Percentiles rank a stretch among this genome's conserved stretches.
Conservation (phyloP, 2,888 invertebrate species). For the Pseudanteris insignis region DNA sequence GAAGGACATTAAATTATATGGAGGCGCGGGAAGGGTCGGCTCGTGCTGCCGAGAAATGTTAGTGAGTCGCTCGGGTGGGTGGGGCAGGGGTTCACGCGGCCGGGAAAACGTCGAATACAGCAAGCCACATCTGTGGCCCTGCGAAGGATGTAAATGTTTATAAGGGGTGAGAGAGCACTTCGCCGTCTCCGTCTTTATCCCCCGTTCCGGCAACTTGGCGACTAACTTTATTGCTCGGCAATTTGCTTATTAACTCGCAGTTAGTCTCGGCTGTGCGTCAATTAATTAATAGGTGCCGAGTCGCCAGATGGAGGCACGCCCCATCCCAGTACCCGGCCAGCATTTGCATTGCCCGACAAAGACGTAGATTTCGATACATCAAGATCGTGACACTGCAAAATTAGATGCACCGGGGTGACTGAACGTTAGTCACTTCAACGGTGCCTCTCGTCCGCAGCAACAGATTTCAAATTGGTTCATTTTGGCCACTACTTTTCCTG, state of each 20-base stretch:
- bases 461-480: conserved; percentile 22
- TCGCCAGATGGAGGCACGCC: conserved; percentile 64
- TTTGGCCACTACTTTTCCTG: too few species aligned
- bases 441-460: too few species aligned
- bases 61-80: conserved; percentile 31
- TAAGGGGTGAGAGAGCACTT: conserved; percentile 54
- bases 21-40: conserved; percentile 44
- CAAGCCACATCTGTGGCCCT: conserved; percentile 66
- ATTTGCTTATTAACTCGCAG: conserved; percentile 67
- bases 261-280: conserved; percentile 65
- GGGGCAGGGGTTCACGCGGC: conserved; percentile 33
- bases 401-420: too few species aligned
- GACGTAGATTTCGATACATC: conserved; percentile 34
- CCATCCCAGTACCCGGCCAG: conserved; percentile 30
- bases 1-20: conserved; percentile 62
- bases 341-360: conserved; percentile 32
- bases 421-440: too few species aligned
- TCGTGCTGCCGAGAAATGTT: conserved; percentile 38
- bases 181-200: conserved; percentile 46
- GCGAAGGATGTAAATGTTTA: conserved; percentile 64
- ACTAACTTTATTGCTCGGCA: conserved; percentile 65
- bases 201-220: conserved; percentile 47
- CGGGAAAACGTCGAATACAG: conserved; percentile 51
- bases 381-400: too few species aligned
- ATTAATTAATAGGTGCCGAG: conserved; percentile 64